Evolutionary conservation across 2,113 vertebrate genomes (phyloP).

Genomic region (Corythaeola cristata): DNA sequence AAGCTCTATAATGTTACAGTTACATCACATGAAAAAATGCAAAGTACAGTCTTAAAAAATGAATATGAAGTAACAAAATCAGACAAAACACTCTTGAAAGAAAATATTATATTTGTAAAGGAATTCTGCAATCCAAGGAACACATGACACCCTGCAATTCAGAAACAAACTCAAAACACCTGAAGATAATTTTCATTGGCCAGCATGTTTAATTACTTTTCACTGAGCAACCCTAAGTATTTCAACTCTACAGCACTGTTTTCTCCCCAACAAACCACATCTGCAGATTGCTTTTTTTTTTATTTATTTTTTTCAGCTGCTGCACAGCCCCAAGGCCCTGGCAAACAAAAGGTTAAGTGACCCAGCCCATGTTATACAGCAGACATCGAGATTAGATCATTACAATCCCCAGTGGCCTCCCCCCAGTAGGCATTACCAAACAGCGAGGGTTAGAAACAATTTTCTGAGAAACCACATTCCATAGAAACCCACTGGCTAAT

Average conservation of each 20-base stretch:
- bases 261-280: neutral
- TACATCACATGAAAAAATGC: neutral
- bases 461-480: neutral
- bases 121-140: neutral
- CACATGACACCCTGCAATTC: neutral
- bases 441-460: neutral
- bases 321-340: neutral
- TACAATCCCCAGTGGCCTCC: neutral
- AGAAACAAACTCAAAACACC: neutral
- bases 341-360: neutral
- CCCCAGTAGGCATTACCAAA: neutral
- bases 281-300: neutral
- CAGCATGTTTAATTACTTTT: neutral
- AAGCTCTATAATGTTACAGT: neutral
- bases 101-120: fast-evolving
- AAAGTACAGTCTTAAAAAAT: neutral
- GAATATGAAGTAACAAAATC: neutral
- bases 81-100: neutral
- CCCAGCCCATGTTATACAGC: neutral
- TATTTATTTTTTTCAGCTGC: neutral
- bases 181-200: neutral
- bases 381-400: neutral
- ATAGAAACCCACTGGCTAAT: neutral
- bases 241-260: neutral
- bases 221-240: neutral